Base-by-base conservation (phyloP, 1,140 invertebrate species). In the Cydia amplana region DNA sequence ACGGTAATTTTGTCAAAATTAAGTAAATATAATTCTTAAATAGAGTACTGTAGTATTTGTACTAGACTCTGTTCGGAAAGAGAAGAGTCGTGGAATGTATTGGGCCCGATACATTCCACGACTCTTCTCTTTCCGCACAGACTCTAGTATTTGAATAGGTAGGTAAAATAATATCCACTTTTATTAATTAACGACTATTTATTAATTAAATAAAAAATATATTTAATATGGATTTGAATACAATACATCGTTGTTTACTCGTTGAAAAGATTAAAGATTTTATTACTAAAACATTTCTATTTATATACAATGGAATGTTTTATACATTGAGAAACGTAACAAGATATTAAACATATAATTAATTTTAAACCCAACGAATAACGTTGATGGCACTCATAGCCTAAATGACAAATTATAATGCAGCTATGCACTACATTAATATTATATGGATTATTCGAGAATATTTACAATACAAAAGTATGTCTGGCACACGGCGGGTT, bases 341-440 rank as follows among this genome's bases (percentile, higher is more conserved):
- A 79, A 73, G 78, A 64, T 40, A 43, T 67, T 49, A 67, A 75
- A 67, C 18, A 60, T 76, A 73, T 65, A 18, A 70, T 36, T 70
- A 36, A 36, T 70, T 70, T 70, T 70, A 36, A 70, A 67, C 64
- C 65, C 65, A 70, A 70, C 65, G 65, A 82, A 82, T 87, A 85
- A 83, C 83, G 80, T 89, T 87, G 91, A 92, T 92, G 90, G 90
- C 90, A 92, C 90, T 89, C 85, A 87, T 87, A 90, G 90, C 90
- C 90, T 92, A 87, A 81, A 88, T 40, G 65, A 70, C 65, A 70
- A 70, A 60, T 12, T 60, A 60, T 36, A 70, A 70, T 70, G 65
- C 10, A 70, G 65, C n/a, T n/a, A 36, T 36, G 7, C 32, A 10
- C 65, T 70, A 70, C 32, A 70, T 70, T 70, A 18, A 70, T 40